Base-by-base conservation (phyloP, 2,113 vertebrate species). In the Psephotus haematonotus region DNA sequence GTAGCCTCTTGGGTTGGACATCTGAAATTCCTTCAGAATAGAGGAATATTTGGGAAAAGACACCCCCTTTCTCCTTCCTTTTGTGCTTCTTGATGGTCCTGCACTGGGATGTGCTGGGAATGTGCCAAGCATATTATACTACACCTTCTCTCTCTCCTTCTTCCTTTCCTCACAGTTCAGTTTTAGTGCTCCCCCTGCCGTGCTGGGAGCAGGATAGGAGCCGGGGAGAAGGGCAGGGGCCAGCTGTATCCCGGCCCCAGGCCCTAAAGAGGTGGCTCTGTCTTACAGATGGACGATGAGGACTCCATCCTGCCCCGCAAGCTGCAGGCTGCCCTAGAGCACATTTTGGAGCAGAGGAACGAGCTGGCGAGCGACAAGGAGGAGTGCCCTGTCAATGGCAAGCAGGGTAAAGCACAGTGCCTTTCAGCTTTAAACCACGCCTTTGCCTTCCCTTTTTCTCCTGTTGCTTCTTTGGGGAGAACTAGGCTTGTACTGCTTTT, bases 271-370 rank as follows among this genome's bases (percentile, higher is more conserved):
- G 68, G 37, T 93, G 87, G 10, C 28, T 97, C 41, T 97, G 92
- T 92, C 71, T 97, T 94, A 44, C 93, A 99, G 99, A 98, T 99
- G 98, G 99, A 99, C 39, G 99, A 99, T 68, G 99, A 99, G 79
- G 99, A 99, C 92, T 99, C 98, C 64, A 99, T 99, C 81, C 98
- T 99, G 80, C 99, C 99, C 82, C 99, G 99, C 88, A 99, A 99
- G 97, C 98, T 99, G 93, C 99, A 99, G 97, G 98, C 98, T 0
- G 99, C 99, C 69, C 98, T 99, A 6, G 99, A 99, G 64, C 98
- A 99, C 62, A 98, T 99, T 72, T 97, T 99, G 96, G 99, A 99
- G 80, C 99, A 99, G 97, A 98, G 99, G 97, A 99, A 98, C 9
- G 99, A 99, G 75, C 94, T 99, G 96, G 99, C 98, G 1, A 97